phyloP scores from a whole-genome alignment of 2,113 vertebrate species.

The Podarcis cretensis region DNA sequence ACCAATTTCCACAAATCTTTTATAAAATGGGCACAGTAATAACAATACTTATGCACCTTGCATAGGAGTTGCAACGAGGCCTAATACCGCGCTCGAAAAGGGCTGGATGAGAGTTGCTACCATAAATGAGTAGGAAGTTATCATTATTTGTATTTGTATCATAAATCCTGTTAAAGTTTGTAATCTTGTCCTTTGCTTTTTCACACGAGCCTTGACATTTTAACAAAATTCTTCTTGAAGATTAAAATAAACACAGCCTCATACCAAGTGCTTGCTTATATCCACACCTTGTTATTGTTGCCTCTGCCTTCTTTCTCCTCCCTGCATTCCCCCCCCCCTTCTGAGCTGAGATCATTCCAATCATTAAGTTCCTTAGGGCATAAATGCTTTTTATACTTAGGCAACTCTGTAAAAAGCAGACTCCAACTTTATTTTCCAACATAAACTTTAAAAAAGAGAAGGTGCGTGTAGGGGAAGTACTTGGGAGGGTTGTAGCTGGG shows the following conservation, averaged over 20 bases:
- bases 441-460: no score
- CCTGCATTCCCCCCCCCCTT: background rate
- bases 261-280: background rate
- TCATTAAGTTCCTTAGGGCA: background rate
- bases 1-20: conserved; percentile 24
- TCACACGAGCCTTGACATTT: conserved; percentile 10
- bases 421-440: no score
- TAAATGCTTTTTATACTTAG: background rate
- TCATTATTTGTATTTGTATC: conserved; percentile 18
- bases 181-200: background rate
- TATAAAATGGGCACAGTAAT: conserved; percentile 34
- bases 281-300: background rate
- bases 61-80: background rate
- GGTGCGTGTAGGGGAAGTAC: background rate
- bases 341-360: background rate
- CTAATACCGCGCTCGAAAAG: background rate
- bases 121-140: conserved; percentile 5
- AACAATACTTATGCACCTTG: conserved; percentile 20
- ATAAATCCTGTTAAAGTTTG: conserved; percentile 10
- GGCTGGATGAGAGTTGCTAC: background rate
- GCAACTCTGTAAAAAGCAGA: no score
- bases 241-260: conserved; percentile 10
- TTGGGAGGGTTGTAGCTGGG: no score
- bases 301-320: background rate
- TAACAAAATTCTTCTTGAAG: conserved; percentile 14